Evolutionary conservation across 2,797 vertebrate species (phyloP), one percentile per base, ranked within the genome.

Genomic region (Todus mexicanus): DNA sequence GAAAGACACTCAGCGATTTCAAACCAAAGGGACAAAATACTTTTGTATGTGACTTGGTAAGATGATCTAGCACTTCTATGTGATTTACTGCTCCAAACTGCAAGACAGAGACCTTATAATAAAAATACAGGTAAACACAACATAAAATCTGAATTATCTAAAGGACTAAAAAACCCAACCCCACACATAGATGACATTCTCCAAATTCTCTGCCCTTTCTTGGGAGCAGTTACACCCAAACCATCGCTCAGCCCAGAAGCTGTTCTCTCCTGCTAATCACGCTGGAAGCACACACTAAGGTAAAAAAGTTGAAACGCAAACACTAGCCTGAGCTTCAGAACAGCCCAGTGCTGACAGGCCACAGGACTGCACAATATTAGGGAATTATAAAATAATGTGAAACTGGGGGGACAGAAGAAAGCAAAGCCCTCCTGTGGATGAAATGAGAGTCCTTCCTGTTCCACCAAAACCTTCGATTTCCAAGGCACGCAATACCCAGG

Each of bases 221-320:
- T 64, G 71, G 93, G 84, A 95, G 93, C 82, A 84, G 92, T 93
- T 96, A 92, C 89, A 94, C 91, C 95, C 92, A 95, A 96, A 91
- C 51, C 94, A 91, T 89, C 87, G 78, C 59, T 96, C 89, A 84
- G 76, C 92, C 45, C 82, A 88, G 75, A 80, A 92, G 93, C 92
- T 89, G 63, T 53, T 89, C 89, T 26, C 29, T 93, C 79, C 56
- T 73, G 53, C 82, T 84, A 87, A 91, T 84, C 77, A 26, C 56
- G 37, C 61, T 43, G 66, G 61, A 91, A 86, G 86, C 71, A 38
- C 70, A 84, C 53, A 68, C 50, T 15, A 78, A 81, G 53, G 82
- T 74, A 87, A 91, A 89, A 74, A 81, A 68, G 70, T 80, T 78
- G 37, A 56, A 26, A 84, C 21, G 64, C 84, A 81, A 81, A 65